Percentiles rank a stretch among this genome's conserved stretches.
Conservation (phyloP, 2,797 vertebrate genomes). For the Myiotriccus ornatus region DNA sequence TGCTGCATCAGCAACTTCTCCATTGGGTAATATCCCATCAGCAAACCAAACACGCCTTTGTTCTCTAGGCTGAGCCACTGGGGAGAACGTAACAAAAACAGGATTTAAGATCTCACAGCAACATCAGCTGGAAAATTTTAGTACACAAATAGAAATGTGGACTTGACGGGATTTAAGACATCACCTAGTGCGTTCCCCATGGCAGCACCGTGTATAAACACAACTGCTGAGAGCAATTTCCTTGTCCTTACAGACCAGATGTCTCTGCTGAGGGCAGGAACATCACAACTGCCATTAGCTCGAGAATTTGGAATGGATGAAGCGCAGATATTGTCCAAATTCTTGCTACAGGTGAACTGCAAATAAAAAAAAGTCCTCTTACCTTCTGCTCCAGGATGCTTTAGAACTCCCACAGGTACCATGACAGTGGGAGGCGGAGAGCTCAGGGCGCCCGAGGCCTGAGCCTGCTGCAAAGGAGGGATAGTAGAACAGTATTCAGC, state of each 20-base stretch:
- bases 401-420: constrained; percentile 97
- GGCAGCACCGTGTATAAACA: neutral
- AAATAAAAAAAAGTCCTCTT: constrained; percentile 49
- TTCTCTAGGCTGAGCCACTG: constrained; percentile 86
- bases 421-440: constrained; percentile 97
- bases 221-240: neutral
- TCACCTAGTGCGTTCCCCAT: neutral
- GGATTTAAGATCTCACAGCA: neutral
- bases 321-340: neutral
- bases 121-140: neutral
- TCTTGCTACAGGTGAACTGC: neutral
- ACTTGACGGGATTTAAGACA: neutral
- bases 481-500: constrained; percentile 99
- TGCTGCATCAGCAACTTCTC: constrained; percentile 89
- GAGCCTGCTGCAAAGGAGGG: constrained; percentile 97
- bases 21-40: constrained; percentile 94
- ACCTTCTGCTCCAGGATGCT: constrained; percentile 93
- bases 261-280: neutral
- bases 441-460: constrained; percentile 93
- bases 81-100: constrained; percentile 32
- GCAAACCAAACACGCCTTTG: constrained; percentile 97
- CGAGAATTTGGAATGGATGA: constrained; percentile 17
- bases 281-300: neutral
- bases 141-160: neutral
- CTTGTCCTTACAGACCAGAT: neutral